Percentiles rank a stretch among this genome's conserved stretches.
phyloP scores from a whole-genome alignment of 2,888 invertebrate species.

The Trypoxylon attenuatum region DNA sequence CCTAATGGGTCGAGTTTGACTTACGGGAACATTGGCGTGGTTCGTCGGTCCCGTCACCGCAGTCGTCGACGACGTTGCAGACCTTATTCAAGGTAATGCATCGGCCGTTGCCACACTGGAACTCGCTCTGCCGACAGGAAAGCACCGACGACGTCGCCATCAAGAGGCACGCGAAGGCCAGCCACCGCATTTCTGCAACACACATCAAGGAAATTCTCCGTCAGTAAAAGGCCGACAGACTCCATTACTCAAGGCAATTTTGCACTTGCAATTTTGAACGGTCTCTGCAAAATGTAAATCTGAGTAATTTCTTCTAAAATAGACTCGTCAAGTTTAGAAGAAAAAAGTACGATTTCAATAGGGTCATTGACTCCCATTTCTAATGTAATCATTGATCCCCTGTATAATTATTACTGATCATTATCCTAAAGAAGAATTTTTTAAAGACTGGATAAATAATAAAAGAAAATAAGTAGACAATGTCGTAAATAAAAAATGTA shows the following conservation, averaged over 20 bases:
- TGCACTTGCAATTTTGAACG: no score
- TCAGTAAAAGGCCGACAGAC: neutral
- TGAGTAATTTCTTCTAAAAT: no score
- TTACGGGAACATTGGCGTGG: conserved; percentile 85
- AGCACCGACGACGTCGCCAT: conserved; percentile 61
- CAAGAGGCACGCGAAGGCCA: conserved; percentile 63
- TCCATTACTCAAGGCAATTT: no score
- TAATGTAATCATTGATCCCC: no score
- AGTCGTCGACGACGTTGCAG: conserved; percentile 87
- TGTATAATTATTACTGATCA: no score
- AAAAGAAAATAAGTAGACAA: neutral
- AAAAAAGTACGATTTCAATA: no score
- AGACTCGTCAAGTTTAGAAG: no score
- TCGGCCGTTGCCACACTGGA: conserved; percentile 75
- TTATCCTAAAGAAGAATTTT: no score
- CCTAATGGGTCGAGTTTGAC: no score
- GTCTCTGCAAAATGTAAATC: no score
- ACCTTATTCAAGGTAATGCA: conserved; percentile 85
- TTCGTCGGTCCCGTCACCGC: conserved; percentile 87
- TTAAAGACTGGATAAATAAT: no score
- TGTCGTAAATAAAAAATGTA: neutral
- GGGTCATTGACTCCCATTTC: no score
- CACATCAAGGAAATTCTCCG: conserved; percentile 12
- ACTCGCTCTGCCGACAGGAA: conserved; percentile 77
- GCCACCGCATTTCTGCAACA: conserved; percentile 69